Evolutionary conservation across 2,797 vertebrate genomes (phyloP), one percentile per base, ranked within the genome.

Genomic region (Xenentodon cancila): DNA sequence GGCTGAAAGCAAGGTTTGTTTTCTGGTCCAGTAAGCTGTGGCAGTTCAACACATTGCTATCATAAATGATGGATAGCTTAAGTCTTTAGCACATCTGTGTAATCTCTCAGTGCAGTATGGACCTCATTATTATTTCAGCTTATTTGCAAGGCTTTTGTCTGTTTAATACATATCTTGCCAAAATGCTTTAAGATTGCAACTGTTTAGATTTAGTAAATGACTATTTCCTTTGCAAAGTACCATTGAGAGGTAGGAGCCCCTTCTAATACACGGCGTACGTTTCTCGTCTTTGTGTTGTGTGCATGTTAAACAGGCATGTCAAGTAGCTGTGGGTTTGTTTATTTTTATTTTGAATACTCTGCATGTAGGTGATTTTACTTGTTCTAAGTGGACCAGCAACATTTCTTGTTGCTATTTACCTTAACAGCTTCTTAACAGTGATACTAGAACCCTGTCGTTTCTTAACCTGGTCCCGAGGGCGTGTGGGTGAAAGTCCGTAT

Each of bases 1-100:
- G 52, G 52, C 76, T 81, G 78, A 87, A 81, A 61, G 80, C 7
- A 20, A 92, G 90, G 90, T 92, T 88, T 79, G 89, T 88, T 79
- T 76, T 82, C 54, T 75, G 49, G 19, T 77, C 50, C 53, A 66
- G 21, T 11, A 27, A 59, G 46, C 65, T 64, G 60, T 20, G 63
- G 52, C 42, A 17, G 30, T 22, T 57, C 25, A 42, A 66, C 62
- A 34, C 37, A 57, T 1, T 5, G 22, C 34, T 13, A 18, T 40
- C 20, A 25, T 52, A 45, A 59, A 57, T 53, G 34, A 70, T 67
- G 15, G 12, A 67, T 53, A 32, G 8, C 9, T 55, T 46, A n/a
- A 68, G 13, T 8, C 18, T 62, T 48, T 9, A n/a, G 22, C 5
- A 2, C 13, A 54, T 27, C 21, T 40, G 12, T 1, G 7, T 50